Evolutionary conservation across 2,888 invertebrate species (phyloP), one percentile per base, ranked within the genome.

Genomic region (Erebia aethiops): DNA sequence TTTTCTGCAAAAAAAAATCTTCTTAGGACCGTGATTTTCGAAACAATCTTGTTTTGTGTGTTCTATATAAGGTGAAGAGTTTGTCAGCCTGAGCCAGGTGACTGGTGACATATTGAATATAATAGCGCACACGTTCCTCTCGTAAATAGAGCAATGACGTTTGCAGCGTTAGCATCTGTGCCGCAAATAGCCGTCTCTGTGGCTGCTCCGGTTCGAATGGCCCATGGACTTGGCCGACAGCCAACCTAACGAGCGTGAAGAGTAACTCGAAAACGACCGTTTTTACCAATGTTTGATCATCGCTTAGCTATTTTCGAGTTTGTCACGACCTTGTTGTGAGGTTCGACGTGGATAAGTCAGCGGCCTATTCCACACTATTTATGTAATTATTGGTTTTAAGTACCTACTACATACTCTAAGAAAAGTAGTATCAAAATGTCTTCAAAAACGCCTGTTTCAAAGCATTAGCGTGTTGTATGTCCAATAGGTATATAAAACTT

Each of bases 1-100:
- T 96, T 95, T 95, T 96, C 97, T 96, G 93, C 71, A 92, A 92
- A 81, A 88, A 85, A 57, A 60, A 14, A 14, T 56, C 7, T 9
- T 8, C 41, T 56, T 66, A 35, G 21, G n/a, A 46, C 13, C 13
- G 11, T 13, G 56, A 21, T 56, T 56, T 11, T 13, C 7, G 51
- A 8, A 51, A 51, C 62, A 14, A 41, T 60, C n/a, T 61, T 58
- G n/a, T 10, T 41, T 16, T n/a, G 49, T 49, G 8, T 49, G 11
- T 46, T 46, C 18, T 11, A 46, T 13, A 18, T 1, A 21, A 41
- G n/a, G 66, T 56, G 16, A n/a, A 70, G 43, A 57, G 63, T 60
- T 57, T 54, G 54, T 43, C 52, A 69, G 41, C 2, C 11, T 80
- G 81, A 81, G 86, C 81, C 88, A 88, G 87, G 88, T 91, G 90